Evolutionary conservation across 2,113 vertebrate species (phyloP), one percentile per base, ranked within the genome.

Genomic region (Ranitomeya imitator): DNA sequence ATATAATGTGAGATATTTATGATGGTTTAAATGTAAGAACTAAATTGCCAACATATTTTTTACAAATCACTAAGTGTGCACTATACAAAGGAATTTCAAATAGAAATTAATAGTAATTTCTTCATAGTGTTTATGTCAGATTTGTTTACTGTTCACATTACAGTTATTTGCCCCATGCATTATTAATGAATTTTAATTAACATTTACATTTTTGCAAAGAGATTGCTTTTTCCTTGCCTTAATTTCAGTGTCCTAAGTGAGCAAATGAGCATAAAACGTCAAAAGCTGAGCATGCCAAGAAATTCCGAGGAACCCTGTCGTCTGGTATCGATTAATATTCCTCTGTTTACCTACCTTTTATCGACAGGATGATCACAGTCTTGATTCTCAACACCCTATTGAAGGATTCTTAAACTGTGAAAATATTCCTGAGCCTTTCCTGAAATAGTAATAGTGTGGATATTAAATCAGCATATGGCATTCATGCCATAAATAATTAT

Each of bases 101-200:
- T n/a, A 69, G 67, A 74, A 74, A 19, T 1, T 37, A 4, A 1
- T 7, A 52, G 73, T 19, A 16, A 11, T 19, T 76, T 76, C 73
- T 10, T 81, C 26, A 15, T 21, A 52, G 60, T 52, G 26, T 83
- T 83, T 51, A 65, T 51, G 61, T 6, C 45, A 52, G 19, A 6
- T 65, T 63, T 54, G 31, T 83, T 67, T 67, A 83, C 81, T 51
- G 26, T 83, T 67, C 81, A 65, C 31, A n/a, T 83, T 63, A 51
- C 60, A n/a, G 61, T 83, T 83, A 83, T 37, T 63, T 83, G 81
- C 81, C 81, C 7, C 81, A 67, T 83, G 61, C 45, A 65, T 83
- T 83, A 83, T 83, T 83, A 37, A 83, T 83, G 81, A 83, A 18
- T 45, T 51, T 83, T 65, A 63, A 83, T 83, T 67, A 83, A 67